phyloP scores from a whole-genome alignment of 2,888 invertebrate genomes.

The Stenurella melanura region DNA sequence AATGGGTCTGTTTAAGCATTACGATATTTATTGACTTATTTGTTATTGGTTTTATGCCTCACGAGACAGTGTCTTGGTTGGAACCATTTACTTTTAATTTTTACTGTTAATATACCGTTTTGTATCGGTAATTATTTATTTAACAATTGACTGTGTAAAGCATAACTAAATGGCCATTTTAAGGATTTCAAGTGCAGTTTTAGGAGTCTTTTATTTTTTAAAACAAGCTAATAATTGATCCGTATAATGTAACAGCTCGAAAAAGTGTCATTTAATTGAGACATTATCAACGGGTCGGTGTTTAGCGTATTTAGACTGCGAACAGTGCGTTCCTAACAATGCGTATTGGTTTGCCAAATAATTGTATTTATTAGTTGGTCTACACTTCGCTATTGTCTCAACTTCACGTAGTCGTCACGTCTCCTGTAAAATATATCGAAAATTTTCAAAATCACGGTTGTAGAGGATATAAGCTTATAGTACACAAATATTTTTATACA shows the following conservation, averaged over 20 bases:
- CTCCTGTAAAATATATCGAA: too few relatives aligned
- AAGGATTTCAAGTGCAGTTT: slow-evolving; percentile 3
- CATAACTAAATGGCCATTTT: slow-evolving; percentile 1
- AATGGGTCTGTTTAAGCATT: not conserved
- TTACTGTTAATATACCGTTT: slow-evolving; percentile 6
- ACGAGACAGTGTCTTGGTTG: not conserved
- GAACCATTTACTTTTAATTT: slow-evolving; percentile 7
- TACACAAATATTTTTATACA: too few relatives aligned
- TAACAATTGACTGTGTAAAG: slow-evolving; percentile 5
- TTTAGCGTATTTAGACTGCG: too few relatives aligned
- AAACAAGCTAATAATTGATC: not conserved
- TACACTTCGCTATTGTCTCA: too few relatives aligned
- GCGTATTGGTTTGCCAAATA: too few relatives aligned
- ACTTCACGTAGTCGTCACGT: too few relatives aligned
- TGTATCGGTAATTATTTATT: slow-evolving; percentile 4
- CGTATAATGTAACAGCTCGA: not conserved
- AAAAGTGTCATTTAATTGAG: not conserved
- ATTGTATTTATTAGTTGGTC: too few relatives aligned
- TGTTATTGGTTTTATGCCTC: not conserved
- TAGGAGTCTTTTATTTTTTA: not conserved
- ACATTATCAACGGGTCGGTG: too few relatives aligned
- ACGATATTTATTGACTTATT: not conserved
- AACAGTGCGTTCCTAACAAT: too few relatives aligned
- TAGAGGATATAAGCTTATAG: too few relatives aligned
- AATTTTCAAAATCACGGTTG: too few relatives aligned